Evolutionary conservation across 2,888 invertebrate genomes (phyloP), one percentile per base, ranked within the genome.

Genomic region (Ommatoiulus sabulosus): DNA sequence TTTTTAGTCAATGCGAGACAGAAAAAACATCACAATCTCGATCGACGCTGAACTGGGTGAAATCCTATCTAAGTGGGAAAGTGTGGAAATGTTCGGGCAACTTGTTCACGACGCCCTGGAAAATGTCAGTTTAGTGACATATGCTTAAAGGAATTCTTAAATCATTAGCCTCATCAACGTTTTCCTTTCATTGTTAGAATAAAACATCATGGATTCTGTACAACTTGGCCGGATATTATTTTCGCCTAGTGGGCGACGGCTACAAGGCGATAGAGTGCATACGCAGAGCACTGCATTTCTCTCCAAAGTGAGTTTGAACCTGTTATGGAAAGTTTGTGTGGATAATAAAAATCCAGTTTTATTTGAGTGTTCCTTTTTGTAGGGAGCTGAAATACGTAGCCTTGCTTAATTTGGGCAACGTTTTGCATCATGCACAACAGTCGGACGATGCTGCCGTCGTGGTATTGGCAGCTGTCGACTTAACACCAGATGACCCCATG

Each of bases 211-310:
- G 97, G 97, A 92, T 96, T 52, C 94, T 96, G 91, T 95, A 96
- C 91, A 96, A 96, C 92, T 94, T 96, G 92, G 97, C 96, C 52
- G 95, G 96, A 1, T 94, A 96, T 90, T 97, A 95, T 93, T 97
- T 97, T 97, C 93, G 96, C 90, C 94, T 95, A 0, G 94, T 94
- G 91, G 97, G 96, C 17, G 94, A 96, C 91, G 95, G 96, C 0
- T 94, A 94, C n/a, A 95, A 95, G 91, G 96, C 96, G n/a, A 93
- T 97, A 88, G 96, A 97, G 91, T 97, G 97, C 92, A 94, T 95
- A 89, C 94, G 96, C 57, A 93, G 96, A 89, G 96, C 97, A 44
- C 94, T 97, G 88, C 95, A 96, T 92, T 95, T 94, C 93, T 95
- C 96, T 88, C 96, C 96, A 86, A 94, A 95, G 96, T 96, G 92